Evolutionary conservation across 92 coral and sea anemone genomes (phyloP).

Genomic region (Palythoa caribaeorum): DNA sequence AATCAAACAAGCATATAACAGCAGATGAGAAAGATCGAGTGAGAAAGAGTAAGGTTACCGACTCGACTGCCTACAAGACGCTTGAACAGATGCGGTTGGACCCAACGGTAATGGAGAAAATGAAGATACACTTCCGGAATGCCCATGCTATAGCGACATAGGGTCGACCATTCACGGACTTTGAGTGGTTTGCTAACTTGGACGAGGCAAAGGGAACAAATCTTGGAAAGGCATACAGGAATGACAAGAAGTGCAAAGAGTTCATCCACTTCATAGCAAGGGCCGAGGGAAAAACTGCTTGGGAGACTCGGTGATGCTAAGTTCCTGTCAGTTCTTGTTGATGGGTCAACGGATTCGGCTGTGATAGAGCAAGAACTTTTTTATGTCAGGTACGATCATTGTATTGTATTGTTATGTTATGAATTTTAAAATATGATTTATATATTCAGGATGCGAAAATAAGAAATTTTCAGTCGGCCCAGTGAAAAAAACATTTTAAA

Average conservation of each 20-base stretch:
- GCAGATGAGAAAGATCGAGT: neutral
- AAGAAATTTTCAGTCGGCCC: too few species aligned
- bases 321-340: conserved; percentile 24
- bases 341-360: conserved; percentile 24
- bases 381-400: conserved; percentile 19
- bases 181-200: conserved; percentile 8
- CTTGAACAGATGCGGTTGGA: conserved; percentile 11
- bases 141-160: conserved; percentile 35
- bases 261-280: conserved; percentile 17
- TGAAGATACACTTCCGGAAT: conserved; percentile 15
- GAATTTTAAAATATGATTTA: neutral
- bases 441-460: too few species aligned
- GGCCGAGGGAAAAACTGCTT: neutral
- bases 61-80: conserved; percentile 14
- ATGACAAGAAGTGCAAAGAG: conserved; percentile 33
- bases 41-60: neutral
- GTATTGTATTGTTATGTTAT: neutral
- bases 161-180: conserved; percentile 14
- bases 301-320: conserved; percentile 4
- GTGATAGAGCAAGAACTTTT: conserved; percentile 27
- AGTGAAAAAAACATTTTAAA: too few species aligned
- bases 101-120: conserved; percentile 23
- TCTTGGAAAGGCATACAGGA: conserved; percentile 32
- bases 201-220: conserved; percentile 25
- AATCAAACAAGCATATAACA: conserved; percentile 18